Conservation (phyloP, 2,888 invertebrate species). For the Amphipyra berbera region DNA sequence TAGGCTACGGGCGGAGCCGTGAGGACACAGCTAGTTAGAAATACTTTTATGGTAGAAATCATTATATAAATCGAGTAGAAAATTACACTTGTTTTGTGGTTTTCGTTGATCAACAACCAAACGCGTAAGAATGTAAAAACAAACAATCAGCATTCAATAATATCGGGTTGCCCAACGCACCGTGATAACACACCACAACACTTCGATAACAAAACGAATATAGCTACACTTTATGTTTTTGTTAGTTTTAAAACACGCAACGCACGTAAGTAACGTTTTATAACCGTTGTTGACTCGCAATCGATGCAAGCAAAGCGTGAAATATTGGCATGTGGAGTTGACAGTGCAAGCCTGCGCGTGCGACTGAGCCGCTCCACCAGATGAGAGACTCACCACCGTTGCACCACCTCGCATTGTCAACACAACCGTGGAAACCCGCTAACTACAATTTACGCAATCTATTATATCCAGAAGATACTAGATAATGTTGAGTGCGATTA, state of each 20-base stretch:
- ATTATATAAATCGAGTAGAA: neutral
- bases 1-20: too few species aligned
- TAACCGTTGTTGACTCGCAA: conserved; percentile 13
- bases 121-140: conserved; percentile 46
- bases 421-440: conserved; percentile 84
- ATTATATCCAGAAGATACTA: conserved; percentile 82
- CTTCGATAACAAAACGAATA: conserved; percentile 50
- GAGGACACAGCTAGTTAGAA: too few species aligned
- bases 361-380: conserved; percentile 76
- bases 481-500: conserved; percentile 76
- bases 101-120: conserved; percentile 12
- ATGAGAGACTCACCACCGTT: conserved; percentile 77
- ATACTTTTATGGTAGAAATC: too few species aligned
- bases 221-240: conserved; percentile 51
- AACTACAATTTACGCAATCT: conserved; percentile 84
- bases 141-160: conserved; percentile 64
- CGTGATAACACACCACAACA: conserved; percentile 55
- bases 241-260: conserved; percentile 50
- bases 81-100: neutral
- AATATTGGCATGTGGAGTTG: conserved; percentile 73
- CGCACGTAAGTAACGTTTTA: conserved; percentile 19
- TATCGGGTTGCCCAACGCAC: conserved; percentile 32
- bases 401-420: conserved; percentile 86
- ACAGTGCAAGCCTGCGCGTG: conserved; percentile 81
- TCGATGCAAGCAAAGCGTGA: conserved; percentile 62